These are phyloP conservation scores for Myopa testacea DNA, from an alignment of 2,888 invertebrate species.

Conservation along the genomic window DNA sequence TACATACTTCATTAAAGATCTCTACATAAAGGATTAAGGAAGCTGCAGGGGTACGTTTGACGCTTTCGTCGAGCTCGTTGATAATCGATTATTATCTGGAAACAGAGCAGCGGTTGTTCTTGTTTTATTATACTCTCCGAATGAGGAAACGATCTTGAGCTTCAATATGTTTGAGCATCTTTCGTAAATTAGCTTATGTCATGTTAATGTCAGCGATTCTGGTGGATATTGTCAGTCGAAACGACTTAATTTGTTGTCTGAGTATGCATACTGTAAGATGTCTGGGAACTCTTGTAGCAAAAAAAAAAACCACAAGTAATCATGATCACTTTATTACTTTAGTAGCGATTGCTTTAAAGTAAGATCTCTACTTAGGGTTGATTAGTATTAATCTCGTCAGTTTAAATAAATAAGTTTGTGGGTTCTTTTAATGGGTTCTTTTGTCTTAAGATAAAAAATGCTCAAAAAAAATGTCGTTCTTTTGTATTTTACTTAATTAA, in stretches of 20 bases:
- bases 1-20: not conserved
- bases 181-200: slow-evolving; percentile 63
- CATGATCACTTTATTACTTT: no score
- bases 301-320: no score
- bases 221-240: slow-evolving; percentile 52
- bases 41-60: slow-evolving; percentile 19
- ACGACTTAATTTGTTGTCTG: slow-evolving; percentile 50
- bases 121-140: slow-evolving; percentile 24
- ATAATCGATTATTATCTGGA: slow-evolving; percentile 61
- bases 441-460: no score
- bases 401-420: no score
- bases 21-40: slow-evolving; percentile 15
- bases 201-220: slow-evolving; percentile 53
- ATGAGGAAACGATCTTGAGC: not conserved
- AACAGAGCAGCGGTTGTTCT: slow-evolving; percentile 19
- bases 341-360: no score
- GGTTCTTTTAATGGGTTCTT: no score
- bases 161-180: slow-evolving; percentile 47
- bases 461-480: no score
- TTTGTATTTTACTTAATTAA: no score
- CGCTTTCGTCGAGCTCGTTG: slow-evolving; percentile 34
- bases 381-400: no score
- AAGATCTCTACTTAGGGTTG: no score
- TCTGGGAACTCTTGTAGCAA: not conserved
- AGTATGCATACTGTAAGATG: not conserved